Evolutionary conservation across 2,888 invertebrate species (phyloP).

Genomic region (Trissoscelio sp.): DNA sequence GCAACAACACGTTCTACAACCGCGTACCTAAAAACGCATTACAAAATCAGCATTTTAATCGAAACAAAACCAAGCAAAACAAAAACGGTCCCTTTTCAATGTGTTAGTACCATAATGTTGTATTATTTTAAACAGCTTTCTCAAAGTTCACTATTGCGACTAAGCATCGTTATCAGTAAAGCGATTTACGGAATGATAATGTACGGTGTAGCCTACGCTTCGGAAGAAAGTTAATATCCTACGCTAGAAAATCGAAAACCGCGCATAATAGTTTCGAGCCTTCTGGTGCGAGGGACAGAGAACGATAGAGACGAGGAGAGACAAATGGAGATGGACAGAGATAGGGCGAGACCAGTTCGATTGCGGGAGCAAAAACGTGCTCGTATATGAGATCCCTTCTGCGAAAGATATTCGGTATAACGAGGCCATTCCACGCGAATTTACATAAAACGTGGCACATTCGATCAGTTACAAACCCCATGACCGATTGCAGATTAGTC

Average conservation of each 20-base stretch:
- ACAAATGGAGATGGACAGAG: conserved; percentile 8
- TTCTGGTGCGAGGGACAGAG: conserved; percentile 15
- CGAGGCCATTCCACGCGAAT: conserved; percentile 59
- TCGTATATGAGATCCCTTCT: conserved; percentile 35
- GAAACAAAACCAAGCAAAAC: conserved; percentile 27
- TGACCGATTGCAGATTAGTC: conserved; percentile 65
- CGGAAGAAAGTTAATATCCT: conserved; percentile 37
- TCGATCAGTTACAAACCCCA: conserved; percentile 62
- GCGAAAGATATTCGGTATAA: conserved; percentile 59
- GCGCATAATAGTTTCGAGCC: conserved; percentile 36
- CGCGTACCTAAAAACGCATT: conserved; percentile 7
- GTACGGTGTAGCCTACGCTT: conserved; percentile 2
- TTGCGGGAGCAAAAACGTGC: conserved; percentile 49
- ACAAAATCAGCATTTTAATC: conserved; percentile 41
- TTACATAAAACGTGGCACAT: conserved; percentile 67
- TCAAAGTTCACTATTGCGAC: conserved; percentile 21
- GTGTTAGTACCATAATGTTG: conserved; percentile 35
- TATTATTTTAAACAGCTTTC: conserved; percentile 41
- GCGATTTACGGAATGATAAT: conserved; percentile 45
- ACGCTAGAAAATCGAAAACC: conserved; percentile 37
- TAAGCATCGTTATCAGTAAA: conserved; percentile 36
- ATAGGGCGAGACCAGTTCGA: conserved; percentile 31
- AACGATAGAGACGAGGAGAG: neutral
- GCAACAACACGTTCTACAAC: no score
- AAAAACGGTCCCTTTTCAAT: conserved; percentile 30